Base-by-base conservation (phyloP, 1,140 invertebrate genomes). In the Nomia melanderi region DNA sequence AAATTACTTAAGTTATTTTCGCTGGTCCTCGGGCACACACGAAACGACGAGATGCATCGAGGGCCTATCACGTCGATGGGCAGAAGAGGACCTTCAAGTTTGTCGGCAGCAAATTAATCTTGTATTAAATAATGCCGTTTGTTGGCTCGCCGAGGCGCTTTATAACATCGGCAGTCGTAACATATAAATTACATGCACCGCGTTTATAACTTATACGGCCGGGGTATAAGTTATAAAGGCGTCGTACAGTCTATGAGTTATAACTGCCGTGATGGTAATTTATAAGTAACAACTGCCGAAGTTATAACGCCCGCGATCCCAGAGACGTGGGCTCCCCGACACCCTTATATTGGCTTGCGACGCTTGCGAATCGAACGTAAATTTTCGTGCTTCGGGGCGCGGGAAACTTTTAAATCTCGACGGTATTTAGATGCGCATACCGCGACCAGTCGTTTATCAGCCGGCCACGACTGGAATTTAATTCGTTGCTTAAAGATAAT, bases 251-350 rank as follows among this genome's bases (percentile, higher is more conserved):
- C 65, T 73, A 75, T 78, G 77, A 78, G 57, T 78, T 69, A 78
- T 70, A 74, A 73, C 69, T 64, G 75, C 60, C 54, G 25, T 53
- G 71, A 80, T 77, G 67, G 69, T 80, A 80, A 80, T 80, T 72
- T 77, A 77, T 80, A 80, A 80, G 75, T 80, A 77, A 77, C 67
- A 60, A 80, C 66, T 77, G 78, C 62, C 78, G 67, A 80, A 80
- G 67, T 80, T 77, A 77, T 59, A 71, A 60, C 67, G 76, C 63
- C 69, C 23, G 59, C 27, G 53, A 64, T 71, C 29, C 12, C 25
- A n/a, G 29, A 25, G 60, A 62, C 39, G 36, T 17, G 9, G 3
- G 5, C 7, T n/a, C n/a, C 56, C 33, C 41, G 39, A 41, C 29
- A 41, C 64, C 47, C 39, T 70, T 39, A 41, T 47, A 59, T 73